Base-by-base conservation (phyloP, 2,113 vertebrate species). In the Myotis lucifugus region DNA sequence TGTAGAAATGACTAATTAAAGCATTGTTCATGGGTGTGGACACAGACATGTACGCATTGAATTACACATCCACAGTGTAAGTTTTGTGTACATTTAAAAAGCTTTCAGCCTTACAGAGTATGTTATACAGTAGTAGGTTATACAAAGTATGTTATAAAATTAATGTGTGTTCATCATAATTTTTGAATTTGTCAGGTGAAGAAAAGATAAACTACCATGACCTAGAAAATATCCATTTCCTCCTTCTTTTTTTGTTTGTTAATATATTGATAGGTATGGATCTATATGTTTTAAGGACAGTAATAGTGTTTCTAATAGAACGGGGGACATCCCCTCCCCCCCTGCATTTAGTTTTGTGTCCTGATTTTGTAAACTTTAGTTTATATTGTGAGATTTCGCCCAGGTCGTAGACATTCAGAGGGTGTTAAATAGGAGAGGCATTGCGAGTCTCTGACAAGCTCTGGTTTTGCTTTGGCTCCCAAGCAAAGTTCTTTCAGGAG, bases 1-100 rank as follows among this genome's bases (percentile, higher is more conserved):
- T 97, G 87, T 85, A 97, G 96, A 98, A 96, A 87, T 96, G 95
- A 97, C 50, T 97, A 98, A 97, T 97, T 94, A 97, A 78, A 97
- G 61, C 90, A 79, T 96, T 97, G 95, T 97, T 95, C 87, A 88
- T 42, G 25, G 93, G 79, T 93, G 73, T 96, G 97, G 89, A 95
- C 73, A 85, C 66, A 92, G 82, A 96, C 92, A 67, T 52, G 48
- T 97, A 82, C 70, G 93, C 94, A 73, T 85, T 52, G 77, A n/a
- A 34, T 93, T 70, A 29, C 13, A 29, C 4, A 42, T 17, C 10
- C 81, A 40, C 48, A 5, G 2, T 88, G 9, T 74, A 93, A 73
- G 29, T 87, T 95, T 96, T 91, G 23, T 74, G 29, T 91, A 91
- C 52, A 73, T 70, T 37, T 40, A 6, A 79, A 83, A 90, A 19